Conservation (phyloP, 2,797 vertebrate genomes). For the Paramormyrops hopkinsi region DNA sequence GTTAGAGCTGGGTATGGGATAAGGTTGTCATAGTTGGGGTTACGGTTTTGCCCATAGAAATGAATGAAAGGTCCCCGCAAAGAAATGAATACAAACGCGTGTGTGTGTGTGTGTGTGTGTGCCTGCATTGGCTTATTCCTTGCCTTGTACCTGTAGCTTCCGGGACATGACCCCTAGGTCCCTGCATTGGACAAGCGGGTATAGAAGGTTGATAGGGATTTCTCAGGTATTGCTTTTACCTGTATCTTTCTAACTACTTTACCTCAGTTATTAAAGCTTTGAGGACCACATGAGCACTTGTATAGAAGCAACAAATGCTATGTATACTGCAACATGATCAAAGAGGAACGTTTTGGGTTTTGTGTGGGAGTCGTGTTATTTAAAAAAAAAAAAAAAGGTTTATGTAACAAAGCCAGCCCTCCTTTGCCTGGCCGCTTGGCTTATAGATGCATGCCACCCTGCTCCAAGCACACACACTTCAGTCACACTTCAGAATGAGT, state of each 20-base stretch:
- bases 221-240: neutral
- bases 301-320: neutral
- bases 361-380: neutral
- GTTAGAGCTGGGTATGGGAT: neutral
- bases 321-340: neutral
- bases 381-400: conserved; percentile 16
- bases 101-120: neutral
- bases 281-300: neutral
- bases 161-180: neutral
- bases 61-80: neutral
- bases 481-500: conserved; percentile 34
- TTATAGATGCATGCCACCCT: neutral
- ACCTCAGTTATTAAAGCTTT: neutral
- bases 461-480: conserved; percentile 31
- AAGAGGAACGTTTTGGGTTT: neutral
- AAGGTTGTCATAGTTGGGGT: neutral
- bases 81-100: neutral
- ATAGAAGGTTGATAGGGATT: neutral
- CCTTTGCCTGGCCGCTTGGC: conserved; percentile 24
- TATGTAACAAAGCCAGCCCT: conserved; percentile 33
- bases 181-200: neutral
- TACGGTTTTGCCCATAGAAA: neutral
- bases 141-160: neutral
- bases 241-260: neutral
- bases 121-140: neutral